These are phyloP conservation scores for Trisateles emortualis DNA, from an alignment of 2,888 invertebrate species.

Conservation along the genomic window DNA sequence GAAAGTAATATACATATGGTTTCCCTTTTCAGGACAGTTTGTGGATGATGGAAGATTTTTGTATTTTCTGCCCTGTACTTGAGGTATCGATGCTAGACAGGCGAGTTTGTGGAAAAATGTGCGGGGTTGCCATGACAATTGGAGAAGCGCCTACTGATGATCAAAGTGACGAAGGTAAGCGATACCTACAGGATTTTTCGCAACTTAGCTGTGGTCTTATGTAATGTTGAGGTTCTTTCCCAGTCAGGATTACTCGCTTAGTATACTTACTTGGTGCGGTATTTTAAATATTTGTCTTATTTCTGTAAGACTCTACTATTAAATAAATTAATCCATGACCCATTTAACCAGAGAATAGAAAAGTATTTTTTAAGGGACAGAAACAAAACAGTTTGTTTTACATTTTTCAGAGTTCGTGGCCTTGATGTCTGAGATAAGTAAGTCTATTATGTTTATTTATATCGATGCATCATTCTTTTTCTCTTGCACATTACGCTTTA, in stretches of 20 bases:
- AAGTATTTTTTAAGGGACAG: not conserved
- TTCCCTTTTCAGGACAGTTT: constrained; percentile 79
- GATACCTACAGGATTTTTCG: too few relatives aligned
- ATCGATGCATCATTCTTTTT: not conserved
- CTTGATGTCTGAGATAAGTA: constrained; percentile 63
- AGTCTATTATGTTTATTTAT: constrained; percentile 31
- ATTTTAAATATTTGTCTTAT: too few relatives aligned
- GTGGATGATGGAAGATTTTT: constrained; percentile 88
- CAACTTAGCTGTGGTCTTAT: too few relatives aligned
- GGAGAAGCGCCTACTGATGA: constrained; percentile 85
- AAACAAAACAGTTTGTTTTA: not conserved
- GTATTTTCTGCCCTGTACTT: constrained; percentile 88
- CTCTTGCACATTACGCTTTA: too few relatives aligned
- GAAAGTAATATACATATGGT: too few relatives aligned
- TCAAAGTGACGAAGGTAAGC: constrained; percentile 63
- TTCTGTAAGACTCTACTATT: too few relatives aligned
- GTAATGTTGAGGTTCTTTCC: too few relatives aligned
- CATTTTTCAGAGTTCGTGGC: constrained; percentile 63
- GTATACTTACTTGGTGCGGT: too few relatives aligned
- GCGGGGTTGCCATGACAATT: constrained; percentile 90
- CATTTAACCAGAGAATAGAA: too few relatives aligned
- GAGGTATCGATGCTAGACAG: constrained; percentile 90
- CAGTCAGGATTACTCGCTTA: too few relatives aligned
- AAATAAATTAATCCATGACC: too few relatives aligned
- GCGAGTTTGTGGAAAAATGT: constrained; percentile 80